Percentiles rank a stretch among this genome's conserved stretches.
phyloP scores from a whole-genome alignment of 2,797 vertebrate species.

The Selene dorsalis region DNA sequence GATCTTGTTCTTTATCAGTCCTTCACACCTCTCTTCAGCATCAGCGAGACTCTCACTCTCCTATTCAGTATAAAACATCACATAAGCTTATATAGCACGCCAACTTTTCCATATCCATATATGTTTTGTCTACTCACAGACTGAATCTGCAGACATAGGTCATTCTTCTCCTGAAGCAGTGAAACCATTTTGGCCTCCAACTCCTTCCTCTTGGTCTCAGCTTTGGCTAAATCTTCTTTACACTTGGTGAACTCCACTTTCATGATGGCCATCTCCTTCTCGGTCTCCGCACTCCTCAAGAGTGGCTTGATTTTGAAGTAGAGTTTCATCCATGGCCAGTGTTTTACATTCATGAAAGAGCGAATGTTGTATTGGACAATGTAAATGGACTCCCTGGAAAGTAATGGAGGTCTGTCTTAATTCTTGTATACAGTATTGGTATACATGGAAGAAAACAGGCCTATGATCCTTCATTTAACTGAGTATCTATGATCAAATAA shows the following conservation, averaged over 20 bases:
- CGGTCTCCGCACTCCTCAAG: conserved; percentile 89
- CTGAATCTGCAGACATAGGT: conserved; percentile 87
- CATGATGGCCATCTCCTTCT: conserved; percentile 92
- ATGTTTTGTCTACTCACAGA: conserved; percentile 78
- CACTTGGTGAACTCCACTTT: conserved; percentile 81
- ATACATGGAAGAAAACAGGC: too few species aligned
- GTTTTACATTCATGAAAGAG: conserved; percentile 91
- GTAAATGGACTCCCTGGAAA: conserved; percentile 86
- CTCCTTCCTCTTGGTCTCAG: conserved; percentile 88
- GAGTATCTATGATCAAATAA: too few species aligned
- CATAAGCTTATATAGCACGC: not conserved
- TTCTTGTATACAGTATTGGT: not conserved
- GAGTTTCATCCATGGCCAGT: conserved; percentile 94
- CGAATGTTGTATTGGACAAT: conserved; percentile 89
- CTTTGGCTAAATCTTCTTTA: conserved; percentile 87
- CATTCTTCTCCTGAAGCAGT: conserved; percentile 89
- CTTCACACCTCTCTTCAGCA: conserved; percentile 75
- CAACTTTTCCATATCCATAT: not conserved
- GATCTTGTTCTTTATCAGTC: conserved; percentile 79
- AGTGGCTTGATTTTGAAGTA: conserved; percentile 94
- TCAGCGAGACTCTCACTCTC: conserved; percentile 80
- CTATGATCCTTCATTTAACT: too few species aligned
- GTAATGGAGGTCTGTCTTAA: not conserved
- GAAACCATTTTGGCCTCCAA: conserved; percentile 90
- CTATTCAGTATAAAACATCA: conserved; percentile 40